A percentile compares a stretch with the other conserved stretches of the same genome.
Conservation (phyloP, 2,797 vertebrate species). For the Acropternis orthonyx region DNA sequence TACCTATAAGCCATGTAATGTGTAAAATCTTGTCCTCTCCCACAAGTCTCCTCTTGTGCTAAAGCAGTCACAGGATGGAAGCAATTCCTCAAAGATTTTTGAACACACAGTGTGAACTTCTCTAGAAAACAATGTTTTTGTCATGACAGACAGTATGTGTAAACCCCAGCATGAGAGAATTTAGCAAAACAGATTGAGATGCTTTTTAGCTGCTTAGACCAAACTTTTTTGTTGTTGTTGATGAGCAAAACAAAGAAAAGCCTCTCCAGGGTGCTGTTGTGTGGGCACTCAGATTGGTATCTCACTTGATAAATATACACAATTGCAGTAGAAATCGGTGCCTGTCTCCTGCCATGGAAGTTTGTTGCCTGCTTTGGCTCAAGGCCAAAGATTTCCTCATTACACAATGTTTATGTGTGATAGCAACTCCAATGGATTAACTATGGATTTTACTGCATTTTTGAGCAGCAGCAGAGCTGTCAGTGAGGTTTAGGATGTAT, state of each 20-base stretch:
- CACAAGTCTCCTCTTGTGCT: not conserved
- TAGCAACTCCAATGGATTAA: not conserved
- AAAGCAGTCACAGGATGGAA: not conserved
- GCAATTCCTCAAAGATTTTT: not conserved
- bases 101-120: conserved; percentile 4
- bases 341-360: not conserved
- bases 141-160: not conserved
- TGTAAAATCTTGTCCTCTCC: not conserved
- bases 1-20: not conserved
- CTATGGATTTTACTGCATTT: conserved; percentile 12
- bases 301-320: conserved; percentile 4
- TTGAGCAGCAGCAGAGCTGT: not conserved
- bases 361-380: not conserved
- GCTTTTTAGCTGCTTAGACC: not conserved
- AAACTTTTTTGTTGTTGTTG: not conserved
- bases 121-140: not conserved
- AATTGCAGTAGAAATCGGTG: not conserved
- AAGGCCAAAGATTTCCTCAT: conserved; percentile 18
- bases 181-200: not conserved
- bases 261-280: not conserved
- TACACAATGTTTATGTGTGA: not conserved
- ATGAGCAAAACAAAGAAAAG: not conserved
- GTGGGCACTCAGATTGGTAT: not conserved
- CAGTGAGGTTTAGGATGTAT: not conserved
- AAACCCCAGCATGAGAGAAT: not conserved